phyloP scores from a whole-genome alignment of 1,140 invertebrate species.

The Panagrolaimus sp. region DNA sequence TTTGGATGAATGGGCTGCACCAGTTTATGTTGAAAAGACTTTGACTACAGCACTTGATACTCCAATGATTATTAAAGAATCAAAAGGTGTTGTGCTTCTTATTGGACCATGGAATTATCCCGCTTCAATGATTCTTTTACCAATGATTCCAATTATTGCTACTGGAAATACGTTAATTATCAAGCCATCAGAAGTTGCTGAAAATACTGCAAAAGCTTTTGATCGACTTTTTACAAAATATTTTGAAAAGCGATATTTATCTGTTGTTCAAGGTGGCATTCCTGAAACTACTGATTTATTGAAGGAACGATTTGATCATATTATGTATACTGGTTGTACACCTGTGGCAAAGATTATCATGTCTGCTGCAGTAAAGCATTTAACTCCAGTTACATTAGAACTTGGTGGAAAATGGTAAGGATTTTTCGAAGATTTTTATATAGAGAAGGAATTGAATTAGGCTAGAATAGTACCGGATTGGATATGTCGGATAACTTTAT shows the following conservation, averaged over 20 bases:
- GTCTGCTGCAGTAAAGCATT: slow-evolving; percentile 76
- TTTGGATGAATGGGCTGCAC: slow-evolving; percentile 22
- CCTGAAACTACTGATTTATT: slow-evolving; percentile 77
- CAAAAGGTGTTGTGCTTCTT: slow-evolving; percentile 15
- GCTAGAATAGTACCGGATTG: no score
- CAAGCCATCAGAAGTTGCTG: slow-evolving; percentile 88
- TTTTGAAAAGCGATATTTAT: slow-evolving; percentile 69
- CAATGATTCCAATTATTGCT: background rate
- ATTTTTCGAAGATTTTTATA: background rate
- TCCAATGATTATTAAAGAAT: slow-evolving; percentile 31
- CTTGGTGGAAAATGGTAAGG: slow-evolving; percentile 75
- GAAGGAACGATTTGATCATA: slow-evolving; percentile 86
- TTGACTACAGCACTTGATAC: slow-evolving; percentile 34
- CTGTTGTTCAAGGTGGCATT: slow-evolving; percentile 71
- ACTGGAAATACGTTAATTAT: slow-evolving; percentile 79
- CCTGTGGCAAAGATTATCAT: slow-evolving; percentile 79
- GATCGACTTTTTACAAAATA: slow-evolving; percentile 78
- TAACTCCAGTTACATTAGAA: slow-evolving; percentile 89
- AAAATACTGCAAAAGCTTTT: slow-evolving; percentile 69
- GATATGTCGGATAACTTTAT: no score
- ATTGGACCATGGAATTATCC: slow-evolving; percentile 13
- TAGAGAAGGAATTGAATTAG: no score
- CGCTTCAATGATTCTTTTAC: background rate
- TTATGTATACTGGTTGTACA: slow-evolving; percentile 90
- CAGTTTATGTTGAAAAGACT: slow-evolving; percentile 21